Evolutionary conservation across 2,797 vertebrate genomes (phyloP).

Genomic region (Staurois parvus): DNA sequence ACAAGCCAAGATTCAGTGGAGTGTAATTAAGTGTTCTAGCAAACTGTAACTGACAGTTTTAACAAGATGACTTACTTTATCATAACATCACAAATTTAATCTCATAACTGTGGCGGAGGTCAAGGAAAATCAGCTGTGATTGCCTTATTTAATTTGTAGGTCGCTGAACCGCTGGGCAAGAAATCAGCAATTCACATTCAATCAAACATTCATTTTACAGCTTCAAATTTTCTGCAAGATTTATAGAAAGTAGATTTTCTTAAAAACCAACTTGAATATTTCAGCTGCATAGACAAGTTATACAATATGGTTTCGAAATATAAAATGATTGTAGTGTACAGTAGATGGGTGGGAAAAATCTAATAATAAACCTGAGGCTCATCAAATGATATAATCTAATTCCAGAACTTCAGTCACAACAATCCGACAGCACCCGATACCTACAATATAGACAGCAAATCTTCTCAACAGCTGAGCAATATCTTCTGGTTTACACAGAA

Average conservation of each 20-base stretch:
- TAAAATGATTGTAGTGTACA: not conserved
- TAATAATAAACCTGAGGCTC: no score
- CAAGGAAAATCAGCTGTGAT: constrained; percentile 44
- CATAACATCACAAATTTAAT: constrained; percentile 47
- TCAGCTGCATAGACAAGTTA: not conserved
- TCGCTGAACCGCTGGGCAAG: constrained; percentile 16
- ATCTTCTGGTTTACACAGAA: no score
- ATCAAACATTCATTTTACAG: constrained; percentile 14
- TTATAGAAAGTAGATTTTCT: not conserved
- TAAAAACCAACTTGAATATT: not conserved
- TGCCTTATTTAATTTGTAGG: constrained; percentile 51
- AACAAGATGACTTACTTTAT: constrained; percentile 43
- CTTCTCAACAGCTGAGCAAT: no score
- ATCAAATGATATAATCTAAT: no score
- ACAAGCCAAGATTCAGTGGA: constrained; percentile 31
- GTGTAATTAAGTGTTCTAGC: constrained; percentile 24
- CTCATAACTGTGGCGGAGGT: constrained; percentile 42
- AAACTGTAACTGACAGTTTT: constrained; percentile 54
- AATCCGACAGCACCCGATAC: no score
- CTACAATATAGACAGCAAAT: no score
- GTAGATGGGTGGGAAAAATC: not conserved
- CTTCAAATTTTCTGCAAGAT: not conserved
- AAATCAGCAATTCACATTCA: constrained; percentile 32
- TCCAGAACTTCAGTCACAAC: no score
- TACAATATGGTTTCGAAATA: not conserved